Evolutionary conservation across 2,113 vertebrate species (phyloP).

Genomic region (Theropithecus gelada): DNA sequence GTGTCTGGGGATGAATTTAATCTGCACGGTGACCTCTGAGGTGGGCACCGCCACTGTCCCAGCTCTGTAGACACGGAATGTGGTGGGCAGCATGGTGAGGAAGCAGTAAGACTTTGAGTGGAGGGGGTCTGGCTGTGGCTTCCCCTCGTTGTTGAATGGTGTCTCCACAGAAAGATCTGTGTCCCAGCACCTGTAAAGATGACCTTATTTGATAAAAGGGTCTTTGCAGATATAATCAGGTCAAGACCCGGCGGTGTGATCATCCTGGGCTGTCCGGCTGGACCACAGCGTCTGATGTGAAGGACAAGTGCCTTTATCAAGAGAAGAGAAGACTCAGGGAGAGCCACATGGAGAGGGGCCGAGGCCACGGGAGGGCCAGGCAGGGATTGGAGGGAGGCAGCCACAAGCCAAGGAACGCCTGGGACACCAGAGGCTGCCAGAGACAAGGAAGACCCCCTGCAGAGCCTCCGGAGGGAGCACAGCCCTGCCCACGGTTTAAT

Average conservation of each 20-base stretch:
- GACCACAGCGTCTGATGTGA: not conserved
- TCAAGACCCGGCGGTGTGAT: not conserved
- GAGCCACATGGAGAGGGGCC: not conserved
- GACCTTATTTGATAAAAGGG: not conserved
- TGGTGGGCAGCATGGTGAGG: no score
- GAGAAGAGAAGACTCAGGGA: not conserved
- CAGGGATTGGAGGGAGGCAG: not conserved
- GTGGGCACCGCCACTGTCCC: accelerated
- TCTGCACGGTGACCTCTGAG: not conserved
- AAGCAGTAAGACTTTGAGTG: not conserved
- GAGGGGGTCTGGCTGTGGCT: not conserved
- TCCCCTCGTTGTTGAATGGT: not conserved
- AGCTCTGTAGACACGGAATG: not conserved
- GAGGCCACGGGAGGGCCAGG: not conserved
- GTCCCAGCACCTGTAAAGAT: not conserved
- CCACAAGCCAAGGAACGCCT: not conserved
- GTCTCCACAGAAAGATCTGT: no score
- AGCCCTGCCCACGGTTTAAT: not conserved
- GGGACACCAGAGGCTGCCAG: not conserved
- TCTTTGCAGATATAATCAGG: not conserved
- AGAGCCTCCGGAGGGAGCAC: accelerated
- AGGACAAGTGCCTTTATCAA: not conserved
- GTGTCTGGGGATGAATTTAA: no score
- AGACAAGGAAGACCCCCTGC: not conserved
- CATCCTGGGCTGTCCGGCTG: not conserved